Conservation (phyloP, 1,140 invertebrate genomes). For the Nymphalis io region DNA sequence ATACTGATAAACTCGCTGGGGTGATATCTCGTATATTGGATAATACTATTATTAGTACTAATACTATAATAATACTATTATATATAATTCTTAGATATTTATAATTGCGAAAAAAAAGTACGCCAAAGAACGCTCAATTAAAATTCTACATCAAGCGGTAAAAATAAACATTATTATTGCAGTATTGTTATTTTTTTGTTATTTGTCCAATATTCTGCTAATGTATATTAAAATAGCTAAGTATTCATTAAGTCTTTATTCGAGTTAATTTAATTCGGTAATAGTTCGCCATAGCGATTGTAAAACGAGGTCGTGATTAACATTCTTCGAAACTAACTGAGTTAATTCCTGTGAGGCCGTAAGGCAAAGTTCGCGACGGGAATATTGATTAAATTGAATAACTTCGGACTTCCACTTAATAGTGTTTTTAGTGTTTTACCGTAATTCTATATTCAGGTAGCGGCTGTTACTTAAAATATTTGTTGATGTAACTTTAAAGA, state of each 20-base stretch:
- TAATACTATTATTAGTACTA: too few relatives aligned
- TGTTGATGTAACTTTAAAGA: too few relatives aligned
- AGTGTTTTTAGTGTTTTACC: constrained; percentile 26
- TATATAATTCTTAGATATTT: too few relatives aligned
- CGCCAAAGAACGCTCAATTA: too few relatives aligned
- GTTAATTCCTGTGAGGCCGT: constrained; percentile 46
- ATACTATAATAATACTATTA: too few relatives aligned
- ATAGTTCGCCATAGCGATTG: constrained; percentile 43
- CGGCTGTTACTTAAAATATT: background rate
- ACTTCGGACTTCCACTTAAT: constrained; percentile 39
- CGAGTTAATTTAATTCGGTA: constrained; percentile 45
- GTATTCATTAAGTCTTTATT: constrained; percentile 33
- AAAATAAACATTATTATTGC: too few relatives aligned
- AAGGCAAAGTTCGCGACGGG: constrained; percentile 41
- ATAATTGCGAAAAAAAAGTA: too few relatives aligned
- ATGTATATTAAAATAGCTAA: constrained; percentile 26
- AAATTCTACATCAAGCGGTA: too few relatives aligned
- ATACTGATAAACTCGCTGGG: too few relatives aligned
- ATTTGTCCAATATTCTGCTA: constrained; percentile 16
- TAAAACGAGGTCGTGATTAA: constrained; percentile 60
- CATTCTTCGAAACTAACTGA: constrained; percentile 50
- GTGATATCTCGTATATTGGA: too few relatives aligned
- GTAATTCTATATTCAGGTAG: constrained; percentile 16
- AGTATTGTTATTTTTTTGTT: background rate
- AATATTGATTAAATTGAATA: constrained; percentile 57